Percentiles rank a stretch among this genome's conserved stretches.
These are phyloP conservation scores for Argyresthia goedartella DNA, from an alignment of 2,888 invertebrate species.

Conservation along the genomic window DNA sequence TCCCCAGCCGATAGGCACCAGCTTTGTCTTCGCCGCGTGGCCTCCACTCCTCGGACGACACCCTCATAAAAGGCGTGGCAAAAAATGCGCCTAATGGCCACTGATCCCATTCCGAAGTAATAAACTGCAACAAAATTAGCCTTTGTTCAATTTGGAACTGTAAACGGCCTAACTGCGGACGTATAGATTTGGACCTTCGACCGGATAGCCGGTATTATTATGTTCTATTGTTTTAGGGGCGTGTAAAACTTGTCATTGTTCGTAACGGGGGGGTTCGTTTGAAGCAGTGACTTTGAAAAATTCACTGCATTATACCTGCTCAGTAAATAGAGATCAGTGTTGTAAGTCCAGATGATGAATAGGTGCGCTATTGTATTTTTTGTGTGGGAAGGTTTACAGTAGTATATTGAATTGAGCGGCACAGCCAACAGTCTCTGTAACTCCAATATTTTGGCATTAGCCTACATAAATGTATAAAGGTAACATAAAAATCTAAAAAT, in stretches of 20 bases:
- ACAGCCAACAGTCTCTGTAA: too few species aligned
- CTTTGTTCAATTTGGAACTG: conserved; percentile 55
- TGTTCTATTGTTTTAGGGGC: conserved; percentile 47
- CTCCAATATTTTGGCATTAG: too few species aligned
- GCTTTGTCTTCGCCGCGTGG: conserved; percentile 63
- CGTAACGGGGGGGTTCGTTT: neutral
- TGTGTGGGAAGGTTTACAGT: too few species aligned
- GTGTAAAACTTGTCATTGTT: conserved; percentile 24
- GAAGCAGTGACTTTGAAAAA: neutral
- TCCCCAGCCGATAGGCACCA: conserved; percentile 27
- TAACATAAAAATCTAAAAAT: too few species aligned
- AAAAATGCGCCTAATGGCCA: conserved; percentile 59
- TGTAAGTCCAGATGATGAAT: too few species aligned
- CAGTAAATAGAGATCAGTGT: neutral
- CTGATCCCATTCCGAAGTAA: conserved; percentile 64
- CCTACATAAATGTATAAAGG: too few species aligned
- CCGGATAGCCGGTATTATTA: conserved; percentile 24
- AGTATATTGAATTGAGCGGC: too few species aligned
- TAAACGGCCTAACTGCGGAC: conserved; percentile 40
- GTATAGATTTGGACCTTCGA: conserved; percentile 7
- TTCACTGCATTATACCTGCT: neutral
- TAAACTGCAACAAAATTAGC: conserved; percentile 70
- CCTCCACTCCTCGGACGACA: conserved; percentile 51
- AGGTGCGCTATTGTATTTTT: too few species aligned
- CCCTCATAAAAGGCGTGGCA: conserved; percentile 69